Percentiles rank a stretch among this genome's conserved stretches.
phyloP scores from a whole-genome alignment of 2,797 vertebrate genomes.

The Meriones psammophilus region DNA sequence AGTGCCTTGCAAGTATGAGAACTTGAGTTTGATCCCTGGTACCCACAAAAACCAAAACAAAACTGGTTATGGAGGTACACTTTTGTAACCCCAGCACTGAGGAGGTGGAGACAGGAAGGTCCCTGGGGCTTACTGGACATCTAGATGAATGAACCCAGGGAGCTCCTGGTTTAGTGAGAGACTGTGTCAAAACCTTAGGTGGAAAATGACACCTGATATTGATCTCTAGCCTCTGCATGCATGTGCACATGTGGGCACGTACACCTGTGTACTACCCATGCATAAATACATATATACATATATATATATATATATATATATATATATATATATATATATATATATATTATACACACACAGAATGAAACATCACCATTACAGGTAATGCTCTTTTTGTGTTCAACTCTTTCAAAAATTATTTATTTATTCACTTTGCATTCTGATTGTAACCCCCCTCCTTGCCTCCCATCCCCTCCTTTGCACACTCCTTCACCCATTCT shows the following conservation, averaged over 20 bases:
- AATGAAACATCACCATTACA: not conserved
- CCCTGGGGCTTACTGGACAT: not conserved
- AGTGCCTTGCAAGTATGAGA: not conserved
- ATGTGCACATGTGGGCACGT: not conserved
- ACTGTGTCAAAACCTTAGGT: not conserved
- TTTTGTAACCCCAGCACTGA: not conserved
- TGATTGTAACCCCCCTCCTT: no score
- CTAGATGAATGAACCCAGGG: not conserved
- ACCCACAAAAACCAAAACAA: not conserved
- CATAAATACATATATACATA: not conserved
- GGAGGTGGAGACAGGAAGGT: not conserved
- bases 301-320: no score
- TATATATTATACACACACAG: no score
- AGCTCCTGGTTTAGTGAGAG: not conserved
- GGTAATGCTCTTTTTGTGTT: not conserved
- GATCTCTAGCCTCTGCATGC: not conserved
- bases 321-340: no score
- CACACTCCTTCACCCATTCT: no score
- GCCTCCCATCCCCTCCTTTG: no score
- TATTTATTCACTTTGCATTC: no score
- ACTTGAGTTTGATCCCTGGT: not conserved
- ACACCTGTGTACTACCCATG: not conserved
- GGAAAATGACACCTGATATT: not conserved
- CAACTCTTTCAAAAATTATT: not conserved
- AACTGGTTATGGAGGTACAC: not conserved